Evolutionary conservation across 1,140 invertebrate species (phyloP), one percentile per base, ranked within the genome.

Genomic region (Pogonus chalceus): DNA sequence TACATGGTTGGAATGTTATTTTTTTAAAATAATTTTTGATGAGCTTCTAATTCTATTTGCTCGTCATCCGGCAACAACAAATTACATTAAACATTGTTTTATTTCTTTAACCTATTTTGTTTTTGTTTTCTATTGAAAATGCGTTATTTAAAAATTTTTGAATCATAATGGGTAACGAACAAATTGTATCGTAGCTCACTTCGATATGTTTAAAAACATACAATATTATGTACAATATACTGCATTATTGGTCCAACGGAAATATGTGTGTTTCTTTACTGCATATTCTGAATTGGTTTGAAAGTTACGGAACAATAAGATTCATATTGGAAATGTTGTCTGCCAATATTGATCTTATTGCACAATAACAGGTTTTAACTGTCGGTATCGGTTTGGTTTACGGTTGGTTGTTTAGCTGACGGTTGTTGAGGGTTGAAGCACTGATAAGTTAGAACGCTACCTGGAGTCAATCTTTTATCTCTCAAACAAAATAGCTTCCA

Each of bases 381-480:
- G 69, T 71, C 69, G 71, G 71, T 66, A 67, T 71, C 66, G 69
- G 65, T 71, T 66, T 60, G 69, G 68, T 71, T 65, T 65, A 55
- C 61, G 69, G 69, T 69, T 66, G 63, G 65, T 70, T 70, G 65
- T 64, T 50, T 64, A 56, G 64, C 58, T 68, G 64, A 66, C 65
- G 68, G 63, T 69, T 67, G 66, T 66, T 69, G 66, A 69, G 67
- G 65, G 60, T 60, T 61, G 60, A 65, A 65, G 58, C 57, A 23
- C 22, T 23, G 51, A 58, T 58, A 60, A 52, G 52, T 65, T 65
- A 62, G 37, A 68, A 71, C 67, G 69, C 65, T 69, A 68, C 62
- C 67, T 67, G 61, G 74, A 76, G 69, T 77, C 76, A 77, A 77
- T 77, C 76, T 77, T 77, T 74, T 77, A 74, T 77, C 76, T 77